A percentile compares a stretch with the other conserved stretches of the same genome.
Conservation (phyloP, 2,113 vertebrate species). For the Bufo bufo region DNA sequence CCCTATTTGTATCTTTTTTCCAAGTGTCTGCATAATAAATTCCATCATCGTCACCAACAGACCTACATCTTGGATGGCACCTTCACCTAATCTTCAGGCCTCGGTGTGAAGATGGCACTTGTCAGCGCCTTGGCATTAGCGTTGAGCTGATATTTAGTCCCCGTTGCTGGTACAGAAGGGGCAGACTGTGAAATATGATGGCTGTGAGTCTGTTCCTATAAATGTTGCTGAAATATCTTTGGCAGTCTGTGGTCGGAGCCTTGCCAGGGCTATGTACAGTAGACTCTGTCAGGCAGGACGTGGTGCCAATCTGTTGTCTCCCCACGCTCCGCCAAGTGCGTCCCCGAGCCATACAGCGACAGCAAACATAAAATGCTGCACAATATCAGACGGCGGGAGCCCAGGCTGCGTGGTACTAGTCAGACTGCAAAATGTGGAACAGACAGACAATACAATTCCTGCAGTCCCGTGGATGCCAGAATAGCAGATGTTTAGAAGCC, state of each 20-base stretch:
- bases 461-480: neutral
- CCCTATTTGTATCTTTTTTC: neutral
- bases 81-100: too few species aligned
- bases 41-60: neutral
- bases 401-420: neutral
- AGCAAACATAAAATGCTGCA: neutral
- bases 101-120: neutral
- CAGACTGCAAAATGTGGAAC: neutral
- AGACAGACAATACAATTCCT: neutral
- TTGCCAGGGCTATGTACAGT: constrained; percentile 8
- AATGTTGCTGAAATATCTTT: constrained; percentile 43
- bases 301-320: constrained; percentile 15
- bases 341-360: neutral
- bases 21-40: neutral
- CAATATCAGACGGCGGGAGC: neutral
- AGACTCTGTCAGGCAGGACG: neutral
- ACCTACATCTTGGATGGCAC: neutral
- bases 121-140: neutral
- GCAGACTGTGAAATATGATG: constrained; percentile 11
- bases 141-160: neutral
- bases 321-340: constrained; percentile 5
- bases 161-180: neutral
- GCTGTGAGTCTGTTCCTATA: constrained; percentile 15
- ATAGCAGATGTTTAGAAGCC: neutral
- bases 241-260: neutral